Evolutionary conservation across 1,140 invertebrate genomes (phyloP).

Genomic region (Apis mellifera): DNA sequence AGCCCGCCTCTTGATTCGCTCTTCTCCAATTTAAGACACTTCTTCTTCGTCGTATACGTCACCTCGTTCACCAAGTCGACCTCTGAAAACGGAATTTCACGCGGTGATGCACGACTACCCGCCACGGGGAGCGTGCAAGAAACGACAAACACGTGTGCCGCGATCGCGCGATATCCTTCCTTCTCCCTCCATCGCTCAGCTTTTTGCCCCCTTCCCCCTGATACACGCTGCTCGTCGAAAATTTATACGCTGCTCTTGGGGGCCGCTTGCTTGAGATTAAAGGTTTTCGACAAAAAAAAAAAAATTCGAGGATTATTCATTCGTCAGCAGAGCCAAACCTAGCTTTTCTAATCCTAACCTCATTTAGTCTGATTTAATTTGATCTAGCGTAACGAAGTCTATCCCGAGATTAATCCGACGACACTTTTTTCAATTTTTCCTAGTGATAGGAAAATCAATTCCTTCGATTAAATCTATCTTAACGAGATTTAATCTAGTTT

Average conservation of each 20-base stretch:
- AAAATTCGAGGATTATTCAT: not conserved
- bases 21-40: not conserved
- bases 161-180: not conserved
- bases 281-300: not conserved
- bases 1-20: not conserved
- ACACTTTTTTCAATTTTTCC: too few species aligned
- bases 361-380: too few species aligned
- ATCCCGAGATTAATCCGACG: too few species aligned
- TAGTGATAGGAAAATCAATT: too few species aligned
- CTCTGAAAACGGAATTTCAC: slow-evolving; percentile 17
- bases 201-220: not conserved
- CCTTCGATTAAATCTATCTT: too few species aligned
- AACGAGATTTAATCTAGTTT: too few species aligned
- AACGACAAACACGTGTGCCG: not conserved
- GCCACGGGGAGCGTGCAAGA: not conserved
- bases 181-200: not conserved
- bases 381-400: too few species aligned
- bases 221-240: not conserved
- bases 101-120: not conserved
- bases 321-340: too few species aligned
- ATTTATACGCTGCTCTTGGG: not conserved
- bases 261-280: not conserved
- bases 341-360: too few species aligned
- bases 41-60: not conserved
- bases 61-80: not conserved